phyloP scores from a whole-genome alignment of 1,140 invertebrate species.

The Drosophila orosa region DNA sequence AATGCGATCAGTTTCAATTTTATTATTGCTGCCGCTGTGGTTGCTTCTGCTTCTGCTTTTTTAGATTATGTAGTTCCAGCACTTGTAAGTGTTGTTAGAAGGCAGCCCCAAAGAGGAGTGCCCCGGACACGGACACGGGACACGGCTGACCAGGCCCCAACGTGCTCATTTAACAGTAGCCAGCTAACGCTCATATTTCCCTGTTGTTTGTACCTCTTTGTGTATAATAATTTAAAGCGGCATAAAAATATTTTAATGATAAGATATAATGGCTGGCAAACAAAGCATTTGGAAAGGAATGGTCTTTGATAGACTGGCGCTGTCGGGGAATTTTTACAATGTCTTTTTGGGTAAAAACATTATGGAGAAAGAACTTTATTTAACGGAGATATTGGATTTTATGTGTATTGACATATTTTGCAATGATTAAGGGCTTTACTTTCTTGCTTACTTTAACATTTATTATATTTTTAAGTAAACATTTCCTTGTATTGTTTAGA shows the following conservation, averaged over 20 bases:
- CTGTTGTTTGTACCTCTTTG: constrained; percentile 56
- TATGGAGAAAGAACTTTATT: not conserved
- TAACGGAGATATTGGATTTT: not conserved
- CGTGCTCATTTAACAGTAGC: constrained; percentile 83
- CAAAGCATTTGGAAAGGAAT: constrained; percentile 38
- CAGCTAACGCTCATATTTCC: constrained; percentile 57
- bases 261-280: constrained; percentile 62
- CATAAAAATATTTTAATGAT: constrained; percentile 81
- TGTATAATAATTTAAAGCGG: constrained; percentile 77
- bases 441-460: not conserved
- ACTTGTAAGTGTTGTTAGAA: constrained; percentile 82
- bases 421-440: not conserved
- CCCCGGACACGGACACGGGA: constrained; percentile 50
- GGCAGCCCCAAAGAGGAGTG: constrained; percentile 64
- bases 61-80: constrained; percentile 75
- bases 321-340: constrained; percentile 13
- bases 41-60: constrained; percentile 43
- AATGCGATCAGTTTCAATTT: constrained; percentile 82
- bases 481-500: too few species aligned
- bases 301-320: constrained; percentile 6
- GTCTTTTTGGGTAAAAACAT: not conserved
- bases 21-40: constrained; percentile 61
- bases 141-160: constrained; percentile 59
- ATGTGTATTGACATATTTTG: not conserved
- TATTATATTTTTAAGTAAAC: too few species aligned